Evolutionary conservation across 2,797 vertebrate species (phyloP), one percentile per base, ranked within the genome.

Genomic region (Nasua narica): DNA sequence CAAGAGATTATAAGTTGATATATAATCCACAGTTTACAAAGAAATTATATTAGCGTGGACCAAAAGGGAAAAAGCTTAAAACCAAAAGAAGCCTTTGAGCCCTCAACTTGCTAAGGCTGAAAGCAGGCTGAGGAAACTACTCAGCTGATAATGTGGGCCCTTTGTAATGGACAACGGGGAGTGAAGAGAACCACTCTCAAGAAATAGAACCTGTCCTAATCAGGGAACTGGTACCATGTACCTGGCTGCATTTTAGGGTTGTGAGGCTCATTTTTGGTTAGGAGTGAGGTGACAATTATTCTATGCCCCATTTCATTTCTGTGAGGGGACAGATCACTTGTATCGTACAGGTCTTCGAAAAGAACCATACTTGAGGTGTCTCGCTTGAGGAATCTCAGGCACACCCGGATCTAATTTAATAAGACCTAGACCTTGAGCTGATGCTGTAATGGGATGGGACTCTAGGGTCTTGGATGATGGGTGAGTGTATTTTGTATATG

Each of bases 401-500:
- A 19, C 37, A 43, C 37, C 21, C 14, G 77, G 62, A 9, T 29
- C 35, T 27, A 2, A 35, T 16, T 25, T 69, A 23, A 35, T 13
- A 48, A 8, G 70, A 16, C 4, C 4, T 48, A n/a, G 40, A 21
- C 23, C 70, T 19, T 21, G 32, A 29, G 43, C 87, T 9, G 87
- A 19, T 13, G 6, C n/a, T 48, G 40, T 37, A 1, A 2, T 9
- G 23, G 50, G 32, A 10, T 58, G 62, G 58, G 62, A 29, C 15
- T 27, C 2, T 2, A 48, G 65, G 27, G 37, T 21, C 32, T 13
- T 7, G 37, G 50, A 21, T 18, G 48, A n/a, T n/a, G 8, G 13
- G n/a, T 27, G 32, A 91, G 52, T 2, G 0, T 29, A 6, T 48
- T 58, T 58, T 21, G 50, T 25, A 11, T 0, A 0, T 3, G 32